Conservation (phyloP, 2,113 vertebrate species). For the Narcine bancroftii region DNA sequence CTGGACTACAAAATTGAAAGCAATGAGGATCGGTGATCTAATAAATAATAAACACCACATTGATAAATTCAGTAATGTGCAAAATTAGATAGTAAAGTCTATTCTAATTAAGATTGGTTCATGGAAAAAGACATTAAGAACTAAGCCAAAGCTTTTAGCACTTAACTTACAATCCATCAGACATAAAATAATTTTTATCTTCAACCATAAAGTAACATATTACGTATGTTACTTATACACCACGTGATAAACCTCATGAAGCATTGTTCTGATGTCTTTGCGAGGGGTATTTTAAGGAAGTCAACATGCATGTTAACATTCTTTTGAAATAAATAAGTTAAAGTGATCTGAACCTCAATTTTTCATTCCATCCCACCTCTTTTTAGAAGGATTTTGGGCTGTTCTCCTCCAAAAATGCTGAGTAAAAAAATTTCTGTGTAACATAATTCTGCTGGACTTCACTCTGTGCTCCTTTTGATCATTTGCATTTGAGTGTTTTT, state of each 20-base stretch:
- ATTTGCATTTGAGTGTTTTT: neutral
- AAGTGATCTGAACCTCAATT: neutral
- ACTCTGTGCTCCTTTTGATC: neutral
- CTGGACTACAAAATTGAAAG: neutral
- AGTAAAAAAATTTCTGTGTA: neutral
- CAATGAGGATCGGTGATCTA: neutral
- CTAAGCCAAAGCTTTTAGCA: neutral
- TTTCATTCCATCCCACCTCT: neutral
- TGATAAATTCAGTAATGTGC: neutral
- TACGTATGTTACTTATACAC: neutral
- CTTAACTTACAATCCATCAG: neutral
- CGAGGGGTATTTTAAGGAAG: neutral
- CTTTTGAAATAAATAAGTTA: neutral
- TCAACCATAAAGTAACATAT: neutral
- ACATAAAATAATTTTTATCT: neutral
- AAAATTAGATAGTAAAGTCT: neutral
- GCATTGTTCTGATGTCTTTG: neutral
- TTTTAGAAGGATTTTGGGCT: neutral
- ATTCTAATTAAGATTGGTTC: neutral
- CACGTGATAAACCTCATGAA: neutral
- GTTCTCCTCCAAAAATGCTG: neutral
- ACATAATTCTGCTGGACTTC: neutral
- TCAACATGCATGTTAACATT: neutral
- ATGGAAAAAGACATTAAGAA: neutral
- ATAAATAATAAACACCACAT: constrained; percentile 7